Evolutionary conservation across 2,113 vertebrate genomes (phyloP).

Genomic region (Nesogale talazaci): DNA sequence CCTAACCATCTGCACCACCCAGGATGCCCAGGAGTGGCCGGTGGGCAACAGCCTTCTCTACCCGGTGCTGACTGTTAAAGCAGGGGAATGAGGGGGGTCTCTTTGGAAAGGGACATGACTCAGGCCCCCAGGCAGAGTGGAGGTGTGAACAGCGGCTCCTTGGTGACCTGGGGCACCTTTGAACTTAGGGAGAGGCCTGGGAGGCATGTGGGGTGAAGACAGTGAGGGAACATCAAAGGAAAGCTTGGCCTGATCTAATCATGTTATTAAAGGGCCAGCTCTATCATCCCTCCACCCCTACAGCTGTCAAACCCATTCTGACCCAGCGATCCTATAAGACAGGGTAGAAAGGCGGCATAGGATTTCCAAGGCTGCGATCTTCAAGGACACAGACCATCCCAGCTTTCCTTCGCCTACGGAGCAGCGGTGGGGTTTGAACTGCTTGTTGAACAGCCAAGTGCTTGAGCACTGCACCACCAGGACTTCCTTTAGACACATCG

Average conservation of each 20-base stretch:
- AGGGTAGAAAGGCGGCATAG: neutral
- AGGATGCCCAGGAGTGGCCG: neutral
- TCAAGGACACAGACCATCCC: neutral
- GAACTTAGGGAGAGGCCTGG: neutral
- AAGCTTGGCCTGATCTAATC: neutral
- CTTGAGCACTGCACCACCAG: neutral
- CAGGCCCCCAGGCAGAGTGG: neutral
- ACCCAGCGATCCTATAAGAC: neutral
- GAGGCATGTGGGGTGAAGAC: neutral
- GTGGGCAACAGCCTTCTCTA: too few species aligned
- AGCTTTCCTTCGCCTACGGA: neutral
- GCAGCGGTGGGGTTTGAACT: neutral
- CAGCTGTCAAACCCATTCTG: neutral
- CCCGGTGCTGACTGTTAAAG: neutral
- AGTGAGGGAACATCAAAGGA: neutral
- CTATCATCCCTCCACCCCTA: neutral
- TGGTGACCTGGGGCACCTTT: neutral
- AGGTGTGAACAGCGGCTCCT: fast-evolving
- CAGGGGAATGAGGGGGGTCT: neutral
- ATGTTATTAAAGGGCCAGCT: neutral
- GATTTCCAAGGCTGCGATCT: neutral
- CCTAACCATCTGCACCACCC: neutral
- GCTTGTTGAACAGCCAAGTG: neutral
- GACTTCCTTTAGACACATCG: neutral
- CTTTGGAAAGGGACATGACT: fast-evolving